Percentiles rank a stretch among this genome's conserved stretches.
These are phyloP conservation scores for Eurystomus gularis DNA, from an alignment of 2,113 vertebrate genomes.

Conservation along the genomic window DNA sequence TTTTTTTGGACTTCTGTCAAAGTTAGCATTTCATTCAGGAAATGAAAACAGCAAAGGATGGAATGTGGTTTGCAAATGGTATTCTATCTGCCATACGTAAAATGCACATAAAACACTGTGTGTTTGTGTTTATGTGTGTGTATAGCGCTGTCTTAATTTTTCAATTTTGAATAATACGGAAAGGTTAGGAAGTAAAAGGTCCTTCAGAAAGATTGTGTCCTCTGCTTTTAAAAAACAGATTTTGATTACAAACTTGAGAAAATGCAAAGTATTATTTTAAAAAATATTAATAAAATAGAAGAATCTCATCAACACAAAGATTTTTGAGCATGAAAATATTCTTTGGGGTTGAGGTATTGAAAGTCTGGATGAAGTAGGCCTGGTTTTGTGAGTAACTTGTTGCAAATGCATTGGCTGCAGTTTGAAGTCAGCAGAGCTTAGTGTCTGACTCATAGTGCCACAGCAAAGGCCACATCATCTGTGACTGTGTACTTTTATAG, in stretches of 20 bases:
- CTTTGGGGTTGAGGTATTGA: background rate
- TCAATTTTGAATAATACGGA: background rate
- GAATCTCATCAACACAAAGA: background rate
- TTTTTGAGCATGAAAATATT: background rate
- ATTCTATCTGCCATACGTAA: background rate
- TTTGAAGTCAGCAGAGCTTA: background rate
- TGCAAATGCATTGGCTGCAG: background rate
- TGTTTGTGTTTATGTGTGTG: background rate
- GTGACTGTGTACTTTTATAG: background rate
- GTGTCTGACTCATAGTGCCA: background rate
- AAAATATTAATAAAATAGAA: background rate
- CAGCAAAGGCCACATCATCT: background rate
- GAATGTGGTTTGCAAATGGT: background rate
- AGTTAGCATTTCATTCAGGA: background rate
- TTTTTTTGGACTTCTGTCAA: background rate
- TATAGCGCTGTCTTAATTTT: background rate
- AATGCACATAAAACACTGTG: background rate
- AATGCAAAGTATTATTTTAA: background rate
- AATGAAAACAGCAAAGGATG: background rate
- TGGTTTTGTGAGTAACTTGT: background rate
- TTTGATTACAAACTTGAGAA: background rate
- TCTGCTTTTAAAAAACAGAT: background rate
- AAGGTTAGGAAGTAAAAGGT: background rate
- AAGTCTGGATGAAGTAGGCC: background rate
- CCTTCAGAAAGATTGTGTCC: background rate